phyloP scores from a whole-genome alignment of 2,113 vertebrate genomes.

The Cromileptes altivelis region DNA sequence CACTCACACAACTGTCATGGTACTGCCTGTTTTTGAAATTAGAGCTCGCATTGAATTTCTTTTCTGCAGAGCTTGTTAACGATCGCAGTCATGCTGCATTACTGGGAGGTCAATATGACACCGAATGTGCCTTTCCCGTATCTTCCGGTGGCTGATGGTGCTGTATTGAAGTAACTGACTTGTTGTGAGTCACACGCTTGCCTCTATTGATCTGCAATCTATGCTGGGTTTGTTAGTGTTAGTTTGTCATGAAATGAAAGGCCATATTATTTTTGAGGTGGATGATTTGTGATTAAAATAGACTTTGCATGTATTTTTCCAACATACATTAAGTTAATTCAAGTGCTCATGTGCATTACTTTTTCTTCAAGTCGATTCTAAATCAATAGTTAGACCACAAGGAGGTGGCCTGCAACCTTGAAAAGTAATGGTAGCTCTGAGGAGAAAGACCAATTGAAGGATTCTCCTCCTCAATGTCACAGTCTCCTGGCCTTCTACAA shows the following conservation, averaged over 20 bases:
- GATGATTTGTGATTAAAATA: neutral
- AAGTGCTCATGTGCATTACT: neutral
- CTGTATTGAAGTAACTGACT: conserved; percentile 22
- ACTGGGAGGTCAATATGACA: conserved; percentile 21
- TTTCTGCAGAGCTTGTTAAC: conserved; percentile 23
- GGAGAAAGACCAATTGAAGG: conserved; percentile 48
- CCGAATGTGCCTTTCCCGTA: conserved; percentile 20
- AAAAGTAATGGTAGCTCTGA: conserved; percentile 34
- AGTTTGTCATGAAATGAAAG: neutral
- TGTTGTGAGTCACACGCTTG: conserved; percentile 12
- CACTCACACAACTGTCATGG: conserved; percentile 15
- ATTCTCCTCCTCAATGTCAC: conserved; percentile 52
- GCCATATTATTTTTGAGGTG: neutral
- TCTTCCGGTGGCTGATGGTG: conserved; percentile 4
- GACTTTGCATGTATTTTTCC: neutral
- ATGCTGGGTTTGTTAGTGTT: neutral
- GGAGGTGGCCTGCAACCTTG: conserved; percentile 46
- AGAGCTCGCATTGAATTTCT: conserved; percentile 15
- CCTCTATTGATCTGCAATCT: conserved; percentile 17
- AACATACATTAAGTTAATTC: neutral
- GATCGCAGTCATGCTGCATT: conserved; percentile 30
- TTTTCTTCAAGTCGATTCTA: conserved; percentile 31
- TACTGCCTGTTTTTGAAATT: conserved; percentile 34
- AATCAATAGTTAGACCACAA: conserved; percentile 64
- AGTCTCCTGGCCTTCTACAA: conserved; percentile 36